Evolutionary conservation across 2,888 invertebrate genomes (phyloP), one percentile per base, ranked within the genome.

Genomic region (Drepana falcataria): DNA sequence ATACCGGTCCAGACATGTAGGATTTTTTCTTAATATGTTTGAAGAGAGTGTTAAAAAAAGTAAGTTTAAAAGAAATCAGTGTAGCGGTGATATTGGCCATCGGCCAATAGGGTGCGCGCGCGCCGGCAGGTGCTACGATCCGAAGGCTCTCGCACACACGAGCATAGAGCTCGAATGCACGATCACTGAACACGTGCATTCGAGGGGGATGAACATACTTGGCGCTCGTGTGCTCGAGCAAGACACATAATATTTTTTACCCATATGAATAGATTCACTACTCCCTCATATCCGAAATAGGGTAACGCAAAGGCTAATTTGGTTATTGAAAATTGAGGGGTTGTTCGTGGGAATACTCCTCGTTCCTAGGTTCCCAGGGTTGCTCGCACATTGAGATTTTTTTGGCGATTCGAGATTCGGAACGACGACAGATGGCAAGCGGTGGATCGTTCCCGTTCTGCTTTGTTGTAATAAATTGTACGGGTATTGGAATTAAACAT

Each of bases 281-380:
- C 86, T 90, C 88, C 88, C 87, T 85, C 88, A 85, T 90, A 88
- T 89, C 85, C 88, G 86, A 91, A 90, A 91, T 91, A 89, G 91
- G 91, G 91, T 91, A 91, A 91, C 91, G 91, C 88, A 90, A 91
- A 91, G 89, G 90, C 91, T 91, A 91, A 91, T 91, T 91, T 91
- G 91, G 91, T 91, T 91, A 91, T 91, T 91, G 91, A 87, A 89
- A 88, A 90, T 90, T 87, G 90, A 88, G 91, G 91, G 91, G 91
- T 91, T 86, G 91, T 87, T 92, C 93, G 94, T 94, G 94, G 93
- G 94, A 94, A 94, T 92, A 91, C 91, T 87, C 84, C 87, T 81
- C 84, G 90, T 84, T 87, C 86, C 87, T 86, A 83, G 92, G 93
- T 94, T 94, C 94, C 93, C 93, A 94, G 91, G 91, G 91, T 87